These are phyloP conservation scores for Mionectes macconnelli DNA, from an alignment of 2,113 vertebrate genomes.

Conservation along the genomic window DNA sequence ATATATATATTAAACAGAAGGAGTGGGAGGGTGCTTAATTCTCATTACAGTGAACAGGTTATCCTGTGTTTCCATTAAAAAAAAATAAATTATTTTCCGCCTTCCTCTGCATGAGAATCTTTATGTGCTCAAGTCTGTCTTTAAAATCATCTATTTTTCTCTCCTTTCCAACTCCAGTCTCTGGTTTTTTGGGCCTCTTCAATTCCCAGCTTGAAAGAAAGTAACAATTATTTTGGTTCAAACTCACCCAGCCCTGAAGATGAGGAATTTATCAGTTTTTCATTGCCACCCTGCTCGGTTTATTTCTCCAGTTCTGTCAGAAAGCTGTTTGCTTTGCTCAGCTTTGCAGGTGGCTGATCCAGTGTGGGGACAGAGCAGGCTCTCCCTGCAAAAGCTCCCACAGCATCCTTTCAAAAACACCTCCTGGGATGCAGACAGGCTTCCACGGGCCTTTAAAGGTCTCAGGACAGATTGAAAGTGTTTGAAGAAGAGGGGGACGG, in stretches of 20 bases:
- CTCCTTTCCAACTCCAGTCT: background rate
- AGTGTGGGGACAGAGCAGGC: rapidly evolving
- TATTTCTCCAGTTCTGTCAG: background rate
- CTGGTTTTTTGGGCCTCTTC: background rate
- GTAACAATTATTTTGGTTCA: slow-evolving; percentile 1
- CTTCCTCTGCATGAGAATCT: background rate
- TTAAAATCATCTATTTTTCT: background rate
- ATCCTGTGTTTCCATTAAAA: background rate
- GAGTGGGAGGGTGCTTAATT: background rate
- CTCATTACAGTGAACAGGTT: background rate
- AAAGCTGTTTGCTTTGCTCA: background rate
- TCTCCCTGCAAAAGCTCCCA: background rate
- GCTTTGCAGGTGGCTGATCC: background rate
- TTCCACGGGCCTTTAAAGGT: background rate
- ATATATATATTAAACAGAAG: background rate
- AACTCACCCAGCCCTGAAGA: background rate
- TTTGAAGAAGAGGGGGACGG: background rate
- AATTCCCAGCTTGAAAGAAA: background rate
- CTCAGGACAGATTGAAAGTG: background rate
- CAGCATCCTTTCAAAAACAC: background rate
- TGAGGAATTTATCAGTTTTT: slow-evolving; percentile 14
- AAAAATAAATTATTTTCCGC: background rate
- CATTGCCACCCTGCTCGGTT: background rate
- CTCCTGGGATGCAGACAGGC: background rate
- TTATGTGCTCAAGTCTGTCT: background rate